These are phyloP conservation scores for Penaeus chinensis DNA, from an alignment of 1,140 invertebrate genomes.

Conservation along the genomic window DNA sequence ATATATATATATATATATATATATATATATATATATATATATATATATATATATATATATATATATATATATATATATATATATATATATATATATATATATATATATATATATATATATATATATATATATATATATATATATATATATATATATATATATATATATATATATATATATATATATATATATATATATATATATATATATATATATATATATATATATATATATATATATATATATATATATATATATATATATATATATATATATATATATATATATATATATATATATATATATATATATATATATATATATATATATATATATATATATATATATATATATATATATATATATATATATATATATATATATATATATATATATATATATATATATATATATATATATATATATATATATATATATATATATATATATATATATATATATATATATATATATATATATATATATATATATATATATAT, in stretches of 20 bases:
- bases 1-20: not conserved
- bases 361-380: slow-evolving; percentile 11
- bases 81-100: not conserved
- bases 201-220: slow-evolving; percentile 4
- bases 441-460: not conserved
- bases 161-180: not conserved
- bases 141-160: not conserved
- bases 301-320: slow-evolving; percentile 10
- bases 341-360: not conserved
- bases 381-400: slow-evolving; percentile 5
- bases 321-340: slow-evolving; percentile 10
- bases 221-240: slow-evolving; percentile 6
- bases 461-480: not conserved
- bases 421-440: slow-evolving; percentile 6
- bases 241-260: slow-evolving; percentile 11
- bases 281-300: slow-evolving; percentile 11
- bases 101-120: slow-evolving; percentile 2
- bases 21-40: not conserved
- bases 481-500: slow-evolving; percentile 3
- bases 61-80: not conserved
- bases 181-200: slow-evolving; percentile 6
- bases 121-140: not conserved
- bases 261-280: not conserved
- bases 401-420: slow-evolving; percentile 1
- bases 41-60: slow-evolving; percentile 4